A percentile compares a stretch with the other conserved stretches of the same genome.
phyloP scores from a whole-genome alignment of 2,113 vertebrate species.

The Neogale vison region DNA sequence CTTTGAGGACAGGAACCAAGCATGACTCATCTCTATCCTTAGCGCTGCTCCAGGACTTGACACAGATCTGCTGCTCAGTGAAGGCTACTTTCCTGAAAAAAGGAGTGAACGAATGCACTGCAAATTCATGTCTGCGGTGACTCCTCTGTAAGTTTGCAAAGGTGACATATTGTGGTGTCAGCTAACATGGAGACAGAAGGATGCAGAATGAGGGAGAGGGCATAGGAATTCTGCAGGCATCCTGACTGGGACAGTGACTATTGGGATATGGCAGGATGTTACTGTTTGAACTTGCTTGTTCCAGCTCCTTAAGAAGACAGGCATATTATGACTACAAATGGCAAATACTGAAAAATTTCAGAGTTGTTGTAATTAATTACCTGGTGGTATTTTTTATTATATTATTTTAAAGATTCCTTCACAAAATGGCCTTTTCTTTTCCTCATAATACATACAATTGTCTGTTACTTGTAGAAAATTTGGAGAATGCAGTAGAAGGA shows the following conservation, averaged over 20 bases:
- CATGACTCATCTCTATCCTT: not conserved
- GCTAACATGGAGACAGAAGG: not conserved
- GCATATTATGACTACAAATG: not conserved
- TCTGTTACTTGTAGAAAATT: slow-evolving; percentile 22
- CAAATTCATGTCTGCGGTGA: not conserved
- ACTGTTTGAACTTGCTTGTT: not conserved
- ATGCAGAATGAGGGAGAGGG: not conserved
- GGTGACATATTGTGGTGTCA: not conserved
- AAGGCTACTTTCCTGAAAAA: not conserved
- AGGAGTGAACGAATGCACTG: not conserved
- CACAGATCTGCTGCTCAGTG: not conserved
- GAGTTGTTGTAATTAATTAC: slow-evolving; percentile 5
- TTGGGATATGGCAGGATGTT: not conserved
- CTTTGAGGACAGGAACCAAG: not conserved
- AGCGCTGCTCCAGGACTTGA: not conserved
- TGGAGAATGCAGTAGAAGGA: not conserved
- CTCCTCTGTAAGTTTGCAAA: slow-evolving; percentile 24
- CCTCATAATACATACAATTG: not conserved
- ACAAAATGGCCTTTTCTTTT: not conserved
- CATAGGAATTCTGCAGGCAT: not conserved
- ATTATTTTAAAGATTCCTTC: not conserved
- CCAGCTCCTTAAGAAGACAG: not conserved
- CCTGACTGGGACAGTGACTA: not conserved
- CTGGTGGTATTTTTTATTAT: not conserved
- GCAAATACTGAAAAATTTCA: slow-evolving; percentile 21